Percentiles rank a stretch among this genome's conserved stretches.
phyloP scores from a whole-genome alignment of 2,888 invertebrate species.

The Netelia inedita region DNA sequence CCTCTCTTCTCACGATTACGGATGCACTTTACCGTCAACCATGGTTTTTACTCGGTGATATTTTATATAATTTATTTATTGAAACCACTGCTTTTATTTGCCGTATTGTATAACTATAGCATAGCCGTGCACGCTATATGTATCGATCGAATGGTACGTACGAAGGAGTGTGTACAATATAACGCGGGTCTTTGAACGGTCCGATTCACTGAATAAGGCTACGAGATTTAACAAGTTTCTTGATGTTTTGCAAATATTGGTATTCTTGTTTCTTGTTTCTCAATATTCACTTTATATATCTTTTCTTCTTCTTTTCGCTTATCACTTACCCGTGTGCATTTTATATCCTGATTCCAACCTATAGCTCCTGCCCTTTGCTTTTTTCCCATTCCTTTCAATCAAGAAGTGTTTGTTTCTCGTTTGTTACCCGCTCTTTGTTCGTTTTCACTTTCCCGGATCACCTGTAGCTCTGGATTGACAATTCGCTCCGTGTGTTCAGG shows the following conservation, averaged over 20 bases:
- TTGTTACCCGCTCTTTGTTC: conserved; percentile 26
- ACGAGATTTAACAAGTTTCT: not conserved
- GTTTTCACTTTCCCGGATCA: conserved; percentile 27
- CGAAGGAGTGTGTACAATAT: conserved; percentile 2
- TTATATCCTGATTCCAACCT: conserved; percentile 21
- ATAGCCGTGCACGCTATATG: not conserved
- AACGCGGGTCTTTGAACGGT: not conserved
- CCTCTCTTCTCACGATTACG: not conserved
- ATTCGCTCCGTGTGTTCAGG: conserved; percentile 9
- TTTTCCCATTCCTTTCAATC: conserved; percentile 9
- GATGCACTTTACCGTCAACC: not conserved
- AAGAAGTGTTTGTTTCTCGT: not conserved
- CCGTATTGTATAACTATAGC: not conserved
- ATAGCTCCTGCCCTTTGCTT: conserved; percentile 1
- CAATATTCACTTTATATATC: too few relatives aligned
- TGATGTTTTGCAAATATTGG: conserved; percentile 27
- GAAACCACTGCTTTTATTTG: conserved; percentile 1
- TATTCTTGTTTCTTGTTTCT: not conserved
- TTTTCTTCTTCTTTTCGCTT: conserved; percentile 8
- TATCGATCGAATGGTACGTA: conserved; percentile 11
- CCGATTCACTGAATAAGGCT: not conserved
- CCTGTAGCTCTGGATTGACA: conserved; percentile 56
- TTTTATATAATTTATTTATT: conserved; percentile 4
- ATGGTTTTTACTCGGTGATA: not conserved
- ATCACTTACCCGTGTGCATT: conserved; percentile 5